phyloP scores from a whole-genome alignment of 2,888 invertebrate genomes.

The Phyto melanocephala region DNA sequence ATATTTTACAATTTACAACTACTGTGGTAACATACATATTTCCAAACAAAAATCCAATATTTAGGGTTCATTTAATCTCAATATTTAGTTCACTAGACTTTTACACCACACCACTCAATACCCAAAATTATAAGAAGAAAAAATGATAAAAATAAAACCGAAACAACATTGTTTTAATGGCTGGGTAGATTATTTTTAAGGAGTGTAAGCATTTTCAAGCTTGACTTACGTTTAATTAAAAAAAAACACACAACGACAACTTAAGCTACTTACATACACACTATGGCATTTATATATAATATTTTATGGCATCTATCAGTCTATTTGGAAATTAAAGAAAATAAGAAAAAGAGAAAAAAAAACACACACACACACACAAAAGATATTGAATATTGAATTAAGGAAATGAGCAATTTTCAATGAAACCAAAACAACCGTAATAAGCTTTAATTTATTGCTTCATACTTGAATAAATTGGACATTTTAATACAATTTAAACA shows the following conservation, averaged over 20 bases:
- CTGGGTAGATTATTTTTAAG: background rate
- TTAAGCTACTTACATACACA: too few relatives aligned
- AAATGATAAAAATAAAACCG: background rate
- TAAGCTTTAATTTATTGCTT: constrained; percentile 34
- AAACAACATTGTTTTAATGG: background rate
- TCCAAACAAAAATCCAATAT: background rate
- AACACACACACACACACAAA: too few relatives aligned
- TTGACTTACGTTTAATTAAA: constrained; percentile 28
- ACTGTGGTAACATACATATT: too few relatives aligned
- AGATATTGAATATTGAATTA: constrained; percentile 19
- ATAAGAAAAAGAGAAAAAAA: too few relatives aligned
- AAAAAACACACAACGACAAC: background rate
- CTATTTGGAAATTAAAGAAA: constrained; percentile 17
- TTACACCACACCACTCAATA: background rate
- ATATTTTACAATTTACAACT: too few relatives aligned
- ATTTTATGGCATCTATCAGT: too few relatives aligned
- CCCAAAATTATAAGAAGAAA: background rate
- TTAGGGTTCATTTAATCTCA: background rate
- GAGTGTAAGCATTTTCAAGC: constrained; percentile 49
- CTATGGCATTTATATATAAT: too few relatives aligned
- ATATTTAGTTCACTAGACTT: constrained; percentile 22
- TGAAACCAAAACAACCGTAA: constrained; percentile 2
- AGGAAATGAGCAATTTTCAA: constrained; percentile 52
- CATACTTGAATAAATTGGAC: constrained; percentile 40
- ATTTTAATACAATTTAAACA: constrained; percentile 6